Evolutionary conservation across 1,140 invertebrate genomes (phyloP).

Genomic region (Brachionus plicatilis): DNA sequence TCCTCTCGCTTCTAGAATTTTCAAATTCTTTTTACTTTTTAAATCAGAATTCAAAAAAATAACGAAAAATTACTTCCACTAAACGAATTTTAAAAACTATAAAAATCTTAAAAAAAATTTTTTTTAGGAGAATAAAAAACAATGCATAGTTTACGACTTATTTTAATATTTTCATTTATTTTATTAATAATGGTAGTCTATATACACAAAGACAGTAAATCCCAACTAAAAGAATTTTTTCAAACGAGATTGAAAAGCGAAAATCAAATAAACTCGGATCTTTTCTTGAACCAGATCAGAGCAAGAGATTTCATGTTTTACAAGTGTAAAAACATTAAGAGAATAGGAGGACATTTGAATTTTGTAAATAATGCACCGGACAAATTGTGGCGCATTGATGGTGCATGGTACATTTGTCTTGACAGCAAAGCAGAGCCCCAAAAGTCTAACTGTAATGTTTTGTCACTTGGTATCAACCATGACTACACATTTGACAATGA

Average conservation of each 20-base stretch:
- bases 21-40: too few species aligned
- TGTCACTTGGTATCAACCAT: constrained; percentile 25
- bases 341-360: background rate
- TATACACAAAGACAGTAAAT: background rate
- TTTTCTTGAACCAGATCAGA: background rate
- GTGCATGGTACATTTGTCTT: constrained; percentile 26
- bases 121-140: background rate
- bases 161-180: background rate
- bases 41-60: too few species aligned
- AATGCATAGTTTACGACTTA: background rate
- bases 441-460: background rate
- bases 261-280: background rate
- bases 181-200: background rate
- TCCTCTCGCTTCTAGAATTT: too few species aligned
- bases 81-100: too few species aligned
- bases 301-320: constrained; percentile 10
- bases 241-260: background rate
- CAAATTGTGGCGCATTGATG: background rate
- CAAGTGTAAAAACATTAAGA: background rate
- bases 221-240: background rate
- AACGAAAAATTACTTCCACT: too few species aligned
- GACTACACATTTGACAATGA: background rate
- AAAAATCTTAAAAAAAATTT: too few species aligned
- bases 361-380: constrained; percentile 11
- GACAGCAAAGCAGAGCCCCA: background rate